Base-by-base conservation (phyloP, 2,113 vertebrate genomes). In the Aptenodytes forsteri region DNA sequence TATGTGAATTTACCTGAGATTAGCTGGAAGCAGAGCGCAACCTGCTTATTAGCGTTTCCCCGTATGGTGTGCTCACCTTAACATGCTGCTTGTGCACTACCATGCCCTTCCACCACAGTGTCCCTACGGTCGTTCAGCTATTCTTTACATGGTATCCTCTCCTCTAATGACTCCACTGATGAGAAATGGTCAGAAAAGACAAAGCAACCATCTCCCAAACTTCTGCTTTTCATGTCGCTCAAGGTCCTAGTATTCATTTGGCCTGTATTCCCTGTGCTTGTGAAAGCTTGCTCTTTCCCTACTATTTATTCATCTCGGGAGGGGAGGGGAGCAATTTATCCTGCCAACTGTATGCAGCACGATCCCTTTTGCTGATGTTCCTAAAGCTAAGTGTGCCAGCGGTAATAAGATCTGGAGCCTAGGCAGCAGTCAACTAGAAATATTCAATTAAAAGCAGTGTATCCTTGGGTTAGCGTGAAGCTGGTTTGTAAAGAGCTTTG, bases 41-140 rank as follows among this genome's bases (percentile, higher is more conserved):
- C 25, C 11, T 40, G 8, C 30, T 49, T 5, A 16, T 3, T 7
- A 66, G 32, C 70, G 13, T 20, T 22, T 29, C 15, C 64, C n/a
- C 27, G 25, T 6, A 10, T 0, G 2, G 26, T 8, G 29, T 22
- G 38, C 38, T 42, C 50, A 49, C n/a, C 52, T 34, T 2, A 36
- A 42, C 20, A 1, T 1, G 16, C 47, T 23, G 29, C 25, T 52
- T 34, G 62, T 54, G 38, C 11, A 11, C 38, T 3, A 27, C 46
- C 40, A 16, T 1, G 7, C 44, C 49, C 44, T 40, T 46, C 18
- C 52, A n/a, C 25, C 3, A 0, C 54, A 42, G 58, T 1, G 2
- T n/a, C 55, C 42, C 61, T 50, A 2, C 4, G 16, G 26, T 32
- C 55, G 54, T 11, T 76, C 52, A 83, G 58, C 36, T 67, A 7